These are phyloP conservation scores for Marmota flaviventris DNA, from an alignment of 2,113 vertebrate genomes.

Conservation along the genomic window DNA sequence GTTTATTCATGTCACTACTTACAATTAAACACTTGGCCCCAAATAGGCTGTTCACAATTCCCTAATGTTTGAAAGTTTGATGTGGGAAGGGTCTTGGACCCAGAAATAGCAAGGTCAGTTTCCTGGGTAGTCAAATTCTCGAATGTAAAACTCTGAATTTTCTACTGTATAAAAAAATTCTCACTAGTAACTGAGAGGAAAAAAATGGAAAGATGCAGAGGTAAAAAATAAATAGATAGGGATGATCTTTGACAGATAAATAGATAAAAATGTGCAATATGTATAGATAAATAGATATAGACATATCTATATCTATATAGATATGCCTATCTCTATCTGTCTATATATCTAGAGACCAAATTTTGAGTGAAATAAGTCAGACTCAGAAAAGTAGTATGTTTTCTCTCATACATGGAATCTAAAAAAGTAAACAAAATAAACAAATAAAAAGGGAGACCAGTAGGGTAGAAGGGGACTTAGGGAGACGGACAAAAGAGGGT, in stretches of 20 bases:
- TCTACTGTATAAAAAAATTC: background rate
- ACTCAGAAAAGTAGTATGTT: too few relatives aligned
- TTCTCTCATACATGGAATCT: too few relatives aligned
- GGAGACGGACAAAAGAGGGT: background rate
- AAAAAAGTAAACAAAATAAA: background rate
- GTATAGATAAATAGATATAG: too few relatives aligned
- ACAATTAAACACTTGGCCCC: background rate
- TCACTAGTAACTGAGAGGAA: background rate
- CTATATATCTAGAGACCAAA: too few relatives aligned
- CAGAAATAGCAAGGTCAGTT: background rate
- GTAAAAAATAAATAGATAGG: background rate
- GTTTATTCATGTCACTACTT: background rate
- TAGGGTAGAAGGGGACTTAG: background rate
- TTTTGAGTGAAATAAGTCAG: too few relatives aligned
- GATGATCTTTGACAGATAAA: background rate
- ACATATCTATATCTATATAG: too few relatives aligned
- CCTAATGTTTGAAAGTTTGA: background rate
- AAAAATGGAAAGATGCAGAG: background rate
- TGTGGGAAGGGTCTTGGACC: background rate
- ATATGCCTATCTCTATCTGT: too few relatives aligned
- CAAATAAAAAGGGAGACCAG: too few relatives aligned
- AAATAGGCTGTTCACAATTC: background rate
- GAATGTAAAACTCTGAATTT: background rate
- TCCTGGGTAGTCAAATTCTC: background rate
- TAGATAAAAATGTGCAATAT: too few relatives aligned